Percentiles rank a stretch among this genome's conserved stretches.
These are phyloP conservation scores for Callionymus lyra DNA, from an alignment of 2,113 vertebrate genomes.

Conservation along the genomic window DNA sequence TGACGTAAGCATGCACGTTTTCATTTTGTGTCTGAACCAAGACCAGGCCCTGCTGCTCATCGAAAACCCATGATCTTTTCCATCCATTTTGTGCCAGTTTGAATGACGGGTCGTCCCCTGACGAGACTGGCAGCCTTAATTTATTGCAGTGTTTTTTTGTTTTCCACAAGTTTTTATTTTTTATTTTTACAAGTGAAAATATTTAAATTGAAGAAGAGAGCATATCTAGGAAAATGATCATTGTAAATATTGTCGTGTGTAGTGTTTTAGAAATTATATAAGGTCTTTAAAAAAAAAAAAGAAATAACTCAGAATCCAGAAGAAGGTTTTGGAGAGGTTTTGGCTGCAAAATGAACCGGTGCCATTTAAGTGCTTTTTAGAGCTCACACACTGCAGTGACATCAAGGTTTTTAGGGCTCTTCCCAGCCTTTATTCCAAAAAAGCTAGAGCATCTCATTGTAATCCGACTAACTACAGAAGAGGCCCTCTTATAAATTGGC, in stretches of 20 bases:
- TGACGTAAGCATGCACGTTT: conserved; percentile 23
- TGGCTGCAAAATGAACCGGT: conserved; percentile 29
- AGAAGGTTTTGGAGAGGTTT: conserved; percentile 47
- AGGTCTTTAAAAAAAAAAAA: conserved; percentile 48
- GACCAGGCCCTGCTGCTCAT: conserved; percentile 37
- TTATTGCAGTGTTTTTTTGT: conserved; percentile 62
- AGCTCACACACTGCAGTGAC: conserved; percentile 37
- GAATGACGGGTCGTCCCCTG: conserved; percentile 59
- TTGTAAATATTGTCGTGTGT: conserved; percentile 62
- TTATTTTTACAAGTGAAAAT: conserved; percentile 59
- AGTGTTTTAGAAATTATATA: conserved; percentile 57
- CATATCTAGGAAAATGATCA: conserved; percentile 52
- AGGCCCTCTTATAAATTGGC: conserved; percentile 9
- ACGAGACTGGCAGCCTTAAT: conserved; percentile 67
- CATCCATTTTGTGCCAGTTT: conserved; percentile 54
- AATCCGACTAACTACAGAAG: conserved; percentile 21
- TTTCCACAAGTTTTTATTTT: conserved; percentile 49
- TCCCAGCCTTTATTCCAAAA: conserved; percentile 22
- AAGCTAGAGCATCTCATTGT: conserved; percentile 7
- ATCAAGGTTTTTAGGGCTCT: conserved; percentile 46
- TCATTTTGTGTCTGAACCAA: conserved; percentile 7
- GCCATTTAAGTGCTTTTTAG: conserved; percentile 46
- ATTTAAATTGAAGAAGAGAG: conserved; percentile 59
- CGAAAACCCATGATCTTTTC: conserved; percentile 26
- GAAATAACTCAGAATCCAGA: conserved; percentile 39